Conservation (phyloP, 2,888 invertebrate genomes). For the Leucania comma region DNA sequence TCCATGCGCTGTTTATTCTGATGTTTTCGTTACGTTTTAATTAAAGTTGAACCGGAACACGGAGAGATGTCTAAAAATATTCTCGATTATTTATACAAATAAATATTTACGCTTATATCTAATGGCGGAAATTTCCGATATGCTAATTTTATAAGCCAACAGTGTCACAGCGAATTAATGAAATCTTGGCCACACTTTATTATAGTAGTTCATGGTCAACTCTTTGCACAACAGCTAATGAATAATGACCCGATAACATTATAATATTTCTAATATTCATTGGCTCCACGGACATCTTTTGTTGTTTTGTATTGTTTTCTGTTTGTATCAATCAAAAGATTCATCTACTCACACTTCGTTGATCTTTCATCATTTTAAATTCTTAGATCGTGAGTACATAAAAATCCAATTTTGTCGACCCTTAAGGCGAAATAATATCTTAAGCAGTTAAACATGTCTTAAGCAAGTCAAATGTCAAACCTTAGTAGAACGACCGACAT, state of each 20-base stretch:
- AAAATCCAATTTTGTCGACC: background rate
- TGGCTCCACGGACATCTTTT: conserved; percentile 38
- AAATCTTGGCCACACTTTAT: conserved; percentile 65
- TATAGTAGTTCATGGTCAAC: conserved; percentile 70
- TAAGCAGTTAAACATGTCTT: no score
- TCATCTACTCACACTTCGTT: background rate
- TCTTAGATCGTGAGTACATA: background rate
- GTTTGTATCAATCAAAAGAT: background rate
- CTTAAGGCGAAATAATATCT: conserved; percentile 17
- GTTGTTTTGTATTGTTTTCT: conserved; percentile 24
- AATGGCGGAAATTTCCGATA: conserved; percentile 71
- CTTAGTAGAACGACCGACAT: conserved; percentile 9
- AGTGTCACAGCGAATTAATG: conserved; percentile 69
- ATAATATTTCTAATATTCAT: conserved; percentile 50
- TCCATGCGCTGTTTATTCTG: background rate
- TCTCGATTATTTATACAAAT: conserved; percentile 34
- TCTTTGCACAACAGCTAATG: conserved; percentile 69
- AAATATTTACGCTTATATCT: conserved; percentile 41
- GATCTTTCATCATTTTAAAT: conserved; percentile 3
- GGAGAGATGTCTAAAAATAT: conserved; percentile 19
- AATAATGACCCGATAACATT: conserved; percentile 58
- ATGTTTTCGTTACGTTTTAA: background rate
- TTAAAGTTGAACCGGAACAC: conserved; percentile 12
- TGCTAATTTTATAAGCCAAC: conserved; percentile 64
- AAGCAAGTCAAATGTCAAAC: conserved; percentile 2